Base-by-base conservation (phyloP, 2,113 vertebrate genomes). In the Daubentonia madagascariensis region DNA sequence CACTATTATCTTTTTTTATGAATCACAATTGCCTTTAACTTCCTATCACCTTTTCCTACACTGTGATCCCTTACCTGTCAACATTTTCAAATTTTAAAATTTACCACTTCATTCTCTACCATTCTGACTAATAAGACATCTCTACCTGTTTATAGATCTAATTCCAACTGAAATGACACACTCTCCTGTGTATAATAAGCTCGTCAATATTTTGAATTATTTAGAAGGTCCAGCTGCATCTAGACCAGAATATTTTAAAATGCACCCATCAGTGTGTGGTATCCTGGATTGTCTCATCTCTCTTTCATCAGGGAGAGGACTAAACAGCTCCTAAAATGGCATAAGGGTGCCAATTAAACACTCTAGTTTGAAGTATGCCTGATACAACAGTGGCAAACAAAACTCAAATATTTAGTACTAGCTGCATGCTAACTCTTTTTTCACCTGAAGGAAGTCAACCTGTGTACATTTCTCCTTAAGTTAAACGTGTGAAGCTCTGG, bases 171-270 rank as follows among this genome's bases (percentile, higher is more conserved):
- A 81, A 61, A 48, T 37, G 57, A 90, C 22, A 65, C 11, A 72
- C 14, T 68, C 11, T 89, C 2, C 6, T 70, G 2, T 80, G 25
- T 81, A 22, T 25, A 67, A 8, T 48, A 86, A 81, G 12, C 23
- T 57, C 20, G 43, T 70, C 48, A 35, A 50, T 37, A 57, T 59
- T 76, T 81, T 72, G 14, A 81, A 87, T 76, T 43, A 87, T 52
- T 87, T 59, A 85, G 12, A 79, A 32, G 30, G 48, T 63, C 17
- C 40, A 61, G 20, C 14, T 87, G 1, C 12, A 93, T 37, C 48
- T 73, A 89, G 11, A 91, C 5, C 1, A 83, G 43, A 81, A 92
- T 94, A 96, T 88, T 78, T 32, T 79, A 89, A 95, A 91, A 65
- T 8, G 14, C 9, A 52, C 6, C 8, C 13, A 37, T 57, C 48